Percentiles rank a stretch among this genome's conserved stretches.
Conservation (phyloP, 2,888 invertebrate genomes). For the Pterostichus niger region DNA sequence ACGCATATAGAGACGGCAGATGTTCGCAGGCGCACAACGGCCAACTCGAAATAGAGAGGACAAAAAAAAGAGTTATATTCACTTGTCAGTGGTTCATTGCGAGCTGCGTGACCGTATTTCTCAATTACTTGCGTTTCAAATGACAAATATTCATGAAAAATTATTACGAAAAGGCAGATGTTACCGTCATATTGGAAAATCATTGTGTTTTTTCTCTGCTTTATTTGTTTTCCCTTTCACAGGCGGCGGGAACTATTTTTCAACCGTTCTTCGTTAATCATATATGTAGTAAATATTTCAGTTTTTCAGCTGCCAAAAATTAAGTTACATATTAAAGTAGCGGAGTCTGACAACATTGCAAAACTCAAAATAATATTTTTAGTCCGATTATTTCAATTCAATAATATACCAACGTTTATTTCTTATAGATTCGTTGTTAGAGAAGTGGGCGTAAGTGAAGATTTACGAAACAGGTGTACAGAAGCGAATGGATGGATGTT, state of each 20-base stretch:
- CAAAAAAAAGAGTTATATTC: constrained; percentile 66
- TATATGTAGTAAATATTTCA: too few species aligned
- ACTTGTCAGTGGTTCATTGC: constrained; percentile 60
- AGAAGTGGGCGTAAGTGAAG: too few species aligned
- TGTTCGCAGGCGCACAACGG: constrained; percentile 24
- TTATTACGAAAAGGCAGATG: constrained; percentile 65
- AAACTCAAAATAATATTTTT: too few species aligned
- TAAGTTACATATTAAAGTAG: too few species aligned
- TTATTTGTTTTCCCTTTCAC: constrained; percentile 30
- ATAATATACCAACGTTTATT: too few species aligned
- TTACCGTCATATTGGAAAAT: constrained; percentile 66
- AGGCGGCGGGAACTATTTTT: constrained; percentile 12
- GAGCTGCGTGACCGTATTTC: constrained; percentile 63
- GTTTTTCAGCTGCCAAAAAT: too few species aligned
- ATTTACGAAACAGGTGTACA: too few species aligned
- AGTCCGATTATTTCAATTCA: too few species aligned
- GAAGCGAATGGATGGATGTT: too few species aligned
- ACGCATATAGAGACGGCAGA: constrained; percentile 47
- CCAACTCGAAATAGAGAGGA: constrained; percentile 44
- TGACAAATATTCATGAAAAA: constrained; percentile 66
- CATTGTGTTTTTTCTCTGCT: constrained; percentile 62
- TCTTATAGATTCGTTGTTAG: too few species aligned
- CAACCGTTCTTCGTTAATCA: neutral
- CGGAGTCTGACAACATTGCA: too few species aligned
- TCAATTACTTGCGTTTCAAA: constrained; percentile 67